Evolutionary conservation across 2,888 invertebrate species (phyloP).

Genomic region (Xylota segnis): DNA sequence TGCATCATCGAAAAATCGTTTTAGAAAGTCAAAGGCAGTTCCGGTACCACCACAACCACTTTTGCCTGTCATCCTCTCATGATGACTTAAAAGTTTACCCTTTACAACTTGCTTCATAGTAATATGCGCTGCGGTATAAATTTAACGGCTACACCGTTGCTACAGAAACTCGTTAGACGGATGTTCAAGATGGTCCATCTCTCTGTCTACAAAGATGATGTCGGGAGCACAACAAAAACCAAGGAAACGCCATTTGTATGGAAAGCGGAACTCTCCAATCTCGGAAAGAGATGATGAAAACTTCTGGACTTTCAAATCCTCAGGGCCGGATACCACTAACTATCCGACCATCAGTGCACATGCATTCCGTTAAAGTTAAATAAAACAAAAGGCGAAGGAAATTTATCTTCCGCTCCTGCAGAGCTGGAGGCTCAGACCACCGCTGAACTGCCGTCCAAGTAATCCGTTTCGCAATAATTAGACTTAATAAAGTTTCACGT

Average conservation of each 20-base stretch:
- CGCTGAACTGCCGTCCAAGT: background rate
- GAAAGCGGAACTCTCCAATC: background rate
- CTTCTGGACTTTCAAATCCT: slow-evolving; percentile 27
- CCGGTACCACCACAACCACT: background rate
- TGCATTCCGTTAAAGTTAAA: background rate
- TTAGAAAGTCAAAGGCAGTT: slow-evolving; percentile 2
- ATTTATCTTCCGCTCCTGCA: background rate
- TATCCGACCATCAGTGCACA: background rate
- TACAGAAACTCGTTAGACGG: slow-evolving; percentile 13
- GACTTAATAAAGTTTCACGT: slow-evolving; percentile 22
- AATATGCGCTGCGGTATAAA: slow-evolving; percentile 30
- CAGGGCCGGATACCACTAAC: slow-evolving; percentile 9
- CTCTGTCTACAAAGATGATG: background rate
- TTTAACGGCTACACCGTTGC: slow-evolving; percentile 26
- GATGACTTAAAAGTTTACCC: slow-evolving; percentile 55
- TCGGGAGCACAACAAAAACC: slow-evolving; percentile 12
- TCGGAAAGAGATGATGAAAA: slow-evolving; percentile 17
- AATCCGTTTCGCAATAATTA: slow-evolving; percentile 30
- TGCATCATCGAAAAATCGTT: slow-evolving; percentile 62
- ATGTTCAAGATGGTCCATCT: slow-evolving; percentile 35
- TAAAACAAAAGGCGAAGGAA: slow-evolving; percentile 1
- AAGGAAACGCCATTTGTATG: slow-evolving; percentile 24
- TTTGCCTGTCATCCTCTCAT: slow-evolving; percentile 33
- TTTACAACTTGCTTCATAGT: background rate
- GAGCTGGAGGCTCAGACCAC: background rate